Base-by-base conservation (phyloP, 2,797 vertebrate genomes). In the Sebastiscus albofasciatus region DNA sequence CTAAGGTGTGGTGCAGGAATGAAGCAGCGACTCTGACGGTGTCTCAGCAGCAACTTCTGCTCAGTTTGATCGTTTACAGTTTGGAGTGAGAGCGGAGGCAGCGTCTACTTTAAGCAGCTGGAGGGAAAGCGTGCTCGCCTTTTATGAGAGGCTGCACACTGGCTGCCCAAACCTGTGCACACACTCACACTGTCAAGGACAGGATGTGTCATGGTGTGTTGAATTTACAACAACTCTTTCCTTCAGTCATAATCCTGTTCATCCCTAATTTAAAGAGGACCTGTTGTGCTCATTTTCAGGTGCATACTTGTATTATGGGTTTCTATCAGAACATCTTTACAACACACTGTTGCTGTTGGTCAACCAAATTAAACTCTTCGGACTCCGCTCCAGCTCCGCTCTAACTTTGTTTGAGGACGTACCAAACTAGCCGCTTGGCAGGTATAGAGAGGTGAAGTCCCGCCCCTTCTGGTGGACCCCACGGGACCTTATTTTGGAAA, bases 1-100 rank as follows among this genome's bases (percentile, higher is more conserved):
- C 62, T 62, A 12, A 74, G 80, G 83, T 79, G 56, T 54, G 78
- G 84, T 49, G 72, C 69, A 22, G 49, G 11, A 36, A 62, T 70
- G 39, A 14, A 42, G 67, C 12, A 36, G 58, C 66, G 69, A 10
- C 64, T 60, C 81, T 54, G 58, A 42, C 77, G 67, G 60, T 42
- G 36, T 42, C 76, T 84, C 72, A 16, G 72, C 58, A 34, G 39
- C 56, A 36, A 74, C 61, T 67, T 78, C 29, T 80, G 67, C 81
- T 81, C 55, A 65, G 67, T 85, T 81, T 83, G 82, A 87, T 75
- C n/a, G 18, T 67, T 80, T 68, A 34, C 56, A 67, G 72, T 76
- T 77, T 49, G 56, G 60, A 85, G 36, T 70, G 71, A 39, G 36
- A 39, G 64, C 74, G 83, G 77, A 59, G 80, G 64, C 59, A 64